Base-by-base conservation (phyloP, 2,113 vertebrate species). In the Oncorhynchus gorbuscha region DNA sequence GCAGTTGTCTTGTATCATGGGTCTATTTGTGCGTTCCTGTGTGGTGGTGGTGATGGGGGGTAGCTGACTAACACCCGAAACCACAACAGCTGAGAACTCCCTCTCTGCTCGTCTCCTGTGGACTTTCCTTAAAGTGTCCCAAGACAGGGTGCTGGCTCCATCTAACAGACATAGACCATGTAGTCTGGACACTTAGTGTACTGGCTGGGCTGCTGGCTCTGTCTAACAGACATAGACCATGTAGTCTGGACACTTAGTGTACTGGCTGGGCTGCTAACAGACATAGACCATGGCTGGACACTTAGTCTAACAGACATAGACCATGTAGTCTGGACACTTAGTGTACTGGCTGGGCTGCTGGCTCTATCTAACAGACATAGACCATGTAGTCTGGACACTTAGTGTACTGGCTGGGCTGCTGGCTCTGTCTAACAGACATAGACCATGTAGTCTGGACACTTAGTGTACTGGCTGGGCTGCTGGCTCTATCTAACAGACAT, bases 11-110 rank as follows among this genome's bases (percentile, higher is more conserved):
- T 77, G 14, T 12, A 55, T 48, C 39, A 45, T 45, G 71, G 74
- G 49, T 73, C 30, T 77, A 73, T 65, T 28, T 18, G 48, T 75
- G 66, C 58, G 62, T 73, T 64, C 72, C 72, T 62, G 24, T 24
- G 39, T 45, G 39, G 9, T 18, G 59, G 12, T n/a, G 72, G 28
- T 28, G 28, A 28, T 20, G 28, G 48, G 26, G n/a, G 30, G 30
- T 24, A 24, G 24, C 24, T 24, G 24, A 13, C 65, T 55, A 72
- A 69, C 64, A 59, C 32, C 55, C 45, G 51, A 71, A 62, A 49
- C 51, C 13, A 66, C 49, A 76, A 78, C 82, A 83, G 82, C 82
- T 83, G 82, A 72, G 51, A 18, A 55, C 16, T 55, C 51, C 24
- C 16, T 55, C 13, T 16, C 16, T 55, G 32, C 22, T 51, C 26